phyloP scores from a whole-genome alignment of 1,140 invertebrate genomes.

The Melanaphis sacchari region DNA sequence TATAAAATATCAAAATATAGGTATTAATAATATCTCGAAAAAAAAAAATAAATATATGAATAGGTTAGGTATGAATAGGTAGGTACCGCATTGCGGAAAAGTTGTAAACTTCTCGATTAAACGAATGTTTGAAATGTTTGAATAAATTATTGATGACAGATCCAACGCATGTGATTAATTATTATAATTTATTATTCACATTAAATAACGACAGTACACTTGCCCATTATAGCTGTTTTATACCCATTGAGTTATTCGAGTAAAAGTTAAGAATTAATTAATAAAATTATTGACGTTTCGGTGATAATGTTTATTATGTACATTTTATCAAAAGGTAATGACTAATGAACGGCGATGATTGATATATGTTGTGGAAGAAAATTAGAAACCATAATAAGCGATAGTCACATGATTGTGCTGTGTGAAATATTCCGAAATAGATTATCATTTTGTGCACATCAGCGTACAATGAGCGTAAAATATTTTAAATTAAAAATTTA shows the following conservation, averaged over 20 bases:
- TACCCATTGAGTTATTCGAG: not conserved
- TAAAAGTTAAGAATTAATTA: constrained; percentile 1
- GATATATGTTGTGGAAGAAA: not conserved
- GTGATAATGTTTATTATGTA: constrained; percentile 1
- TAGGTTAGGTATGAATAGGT: too few species aligned
- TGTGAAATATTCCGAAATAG: not conserved
- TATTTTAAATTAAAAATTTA: constrained; percentile 2
- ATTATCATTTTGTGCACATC: not conserved
- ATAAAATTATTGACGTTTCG: constrained; percentile 9
- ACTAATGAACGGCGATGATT: not conserved
- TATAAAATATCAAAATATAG: too few species aligned
- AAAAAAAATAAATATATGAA: not conserved
- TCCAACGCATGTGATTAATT: not conserved
- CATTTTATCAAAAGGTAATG: not conserved
- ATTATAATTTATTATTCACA: constrained; percentile 18
- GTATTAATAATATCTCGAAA: not conserved
- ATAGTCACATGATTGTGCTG: not conserved
- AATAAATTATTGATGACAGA: not conserved
- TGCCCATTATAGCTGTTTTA: not conserved
- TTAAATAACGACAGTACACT: not conserved
- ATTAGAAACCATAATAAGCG: not conserved
- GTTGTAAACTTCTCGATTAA: not conserved
- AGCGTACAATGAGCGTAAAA: not conserved
- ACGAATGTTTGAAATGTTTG: constrained; percentile 13
- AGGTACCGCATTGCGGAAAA: not conserved